phyloP scores from a whole-genome alignment of 1,140 invertebrate genomes.

The Papilio xuthus region DNA sequence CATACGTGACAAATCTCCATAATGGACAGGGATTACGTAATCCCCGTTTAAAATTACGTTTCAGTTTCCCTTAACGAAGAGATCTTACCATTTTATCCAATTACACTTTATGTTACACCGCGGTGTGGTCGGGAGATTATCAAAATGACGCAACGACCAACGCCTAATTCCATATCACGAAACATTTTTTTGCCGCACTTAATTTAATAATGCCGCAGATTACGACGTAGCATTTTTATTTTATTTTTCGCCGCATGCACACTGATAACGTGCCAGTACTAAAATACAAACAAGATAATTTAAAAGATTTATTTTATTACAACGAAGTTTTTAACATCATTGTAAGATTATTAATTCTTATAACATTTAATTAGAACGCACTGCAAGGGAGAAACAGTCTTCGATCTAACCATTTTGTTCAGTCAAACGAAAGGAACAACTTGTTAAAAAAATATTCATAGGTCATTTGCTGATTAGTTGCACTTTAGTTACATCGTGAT shows the following conservation, averaged over 20 bases:
- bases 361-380: too few relatives aligned
- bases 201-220: conserved; percentile 7
- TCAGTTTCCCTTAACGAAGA: conserved; percentile 27
- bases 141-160: conserved; percentile 34
- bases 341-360: not conserved
- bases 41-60: conserved; percentile 26
- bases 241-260: not conserved
- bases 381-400: not conserved
- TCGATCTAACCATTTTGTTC: not conserved
- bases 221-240: not conserved
- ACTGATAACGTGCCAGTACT: conserved; percentile 12
- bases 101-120: conserved; percentile 23
- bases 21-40: conserved; percentile 28
- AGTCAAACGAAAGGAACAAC: not conserved
- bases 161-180: conserved; percentile 32
- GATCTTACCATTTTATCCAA: conserved; percentile 29
- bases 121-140: conserved; percentile 25
- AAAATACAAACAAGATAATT: not conserved
- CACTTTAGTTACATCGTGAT: not conserved
- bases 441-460: not conserved
- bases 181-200: conserved; percentile 29
- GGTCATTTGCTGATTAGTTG: not conserved
- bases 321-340: not conserved
- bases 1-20: conserved; percentile 9
- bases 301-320: not conserved